Evolutionary conservation across 2,797 vertebrate species (phyloP).

Genomic region (Gambelia wislizenii): DNA sequence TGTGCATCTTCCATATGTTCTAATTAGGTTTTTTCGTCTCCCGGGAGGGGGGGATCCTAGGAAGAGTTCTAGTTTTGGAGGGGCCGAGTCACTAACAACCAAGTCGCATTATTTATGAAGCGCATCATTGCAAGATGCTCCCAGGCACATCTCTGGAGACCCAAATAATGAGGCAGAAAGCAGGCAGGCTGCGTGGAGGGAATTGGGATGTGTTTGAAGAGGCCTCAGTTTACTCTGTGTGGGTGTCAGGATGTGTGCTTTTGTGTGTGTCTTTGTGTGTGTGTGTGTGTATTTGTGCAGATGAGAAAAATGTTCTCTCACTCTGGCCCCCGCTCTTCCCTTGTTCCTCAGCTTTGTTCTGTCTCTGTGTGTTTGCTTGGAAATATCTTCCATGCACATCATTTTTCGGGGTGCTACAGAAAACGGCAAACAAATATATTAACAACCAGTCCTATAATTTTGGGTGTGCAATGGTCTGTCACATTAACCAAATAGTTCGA

Average conservation of each 20-base stretch:
- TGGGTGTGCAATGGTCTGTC: too few relatives aligned
- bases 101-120: conserved; percentile 14
- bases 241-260: neutral
- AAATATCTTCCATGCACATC: too few relatives aligned
- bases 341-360: too few relatives aligned
- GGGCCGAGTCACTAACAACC: too few relatives aligned
- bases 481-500: too few relatives aligned
- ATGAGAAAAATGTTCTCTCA: neutral
- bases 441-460: too few relatives aligned
- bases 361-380: neutral
- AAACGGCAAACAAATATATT: too few relatives aligned
- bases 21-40: neutral
- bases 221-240: neutral
- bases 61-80: neutral
- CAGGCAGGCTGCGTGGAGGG: neutral
- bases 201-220: neutral
- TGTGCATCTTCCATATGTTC: neutral
- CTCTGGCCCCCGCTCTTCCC: too few relatives aligned
- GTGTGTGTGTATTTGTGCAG: too few relatives aligned
- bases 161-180: neutral
- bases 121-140: neutral
- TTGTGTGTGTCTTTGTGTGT: too few relatives aligned
- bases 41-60: neutral
- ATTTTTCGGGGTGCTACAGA: neutral
- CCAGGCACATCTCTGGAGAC: neutral